These are phyloP conservation scores for Rhea americana DNA, from an alignment of 2,113 vertebrate genomes.

Conservation along the genomic window DNA sequence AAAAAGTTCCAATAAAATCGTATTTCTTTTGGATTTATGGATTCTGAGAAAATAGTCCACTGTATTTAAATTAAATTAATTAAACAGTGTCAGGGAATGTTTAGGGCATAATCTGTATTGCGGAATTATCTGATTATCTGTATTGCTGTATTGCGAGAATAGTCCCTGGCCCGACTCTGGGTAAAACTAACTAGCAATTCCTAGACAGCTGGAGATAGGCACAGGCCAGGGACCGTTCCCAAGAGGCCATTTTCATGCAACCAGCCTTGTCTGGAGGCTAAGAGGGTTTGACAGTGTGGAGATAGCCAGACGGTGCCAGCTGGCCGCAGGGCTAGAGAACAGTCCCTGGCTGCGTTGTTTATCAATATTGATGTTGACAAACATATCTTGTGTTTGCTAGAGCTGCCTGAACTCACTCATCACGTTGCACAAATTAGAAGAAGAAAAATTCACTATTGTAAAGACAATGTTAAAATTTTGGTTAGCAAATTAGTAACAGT, in stretches of 20 bases:
- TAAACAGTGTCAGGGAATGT: neutral
- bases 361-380: neutral
- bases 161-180: fast-evolving
- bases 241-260: neutral
- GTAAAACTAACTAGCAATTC: neutral
- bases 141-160: neutral
- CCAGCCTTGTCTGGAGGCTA: neutral
- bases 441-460: neutral
- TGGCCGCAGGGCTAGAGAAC: neutral
- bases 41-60: neutral
- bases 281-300: neutral
- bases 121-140: too few relatives aligned
- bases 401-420: neutral
- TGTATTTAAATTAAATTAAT: neutral
- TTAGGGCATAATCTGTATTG: neutral
- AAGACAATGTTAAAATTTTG: neutral
- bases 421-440: neutral
- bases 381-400: neutral
- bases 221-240: neutral
- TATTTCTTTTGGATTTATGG: neutral
- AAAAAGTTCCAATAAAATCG: neutral
- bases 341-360: neutral
- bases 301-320: neutral
- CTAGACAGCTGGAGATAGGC: neutral
- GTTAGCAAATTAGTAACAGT: neutral